These are phyloP conservation scores for Sorex araneus DNA, from an alignment of 2,113 vertebrate species.

Conservation along the genomic window DNA sequence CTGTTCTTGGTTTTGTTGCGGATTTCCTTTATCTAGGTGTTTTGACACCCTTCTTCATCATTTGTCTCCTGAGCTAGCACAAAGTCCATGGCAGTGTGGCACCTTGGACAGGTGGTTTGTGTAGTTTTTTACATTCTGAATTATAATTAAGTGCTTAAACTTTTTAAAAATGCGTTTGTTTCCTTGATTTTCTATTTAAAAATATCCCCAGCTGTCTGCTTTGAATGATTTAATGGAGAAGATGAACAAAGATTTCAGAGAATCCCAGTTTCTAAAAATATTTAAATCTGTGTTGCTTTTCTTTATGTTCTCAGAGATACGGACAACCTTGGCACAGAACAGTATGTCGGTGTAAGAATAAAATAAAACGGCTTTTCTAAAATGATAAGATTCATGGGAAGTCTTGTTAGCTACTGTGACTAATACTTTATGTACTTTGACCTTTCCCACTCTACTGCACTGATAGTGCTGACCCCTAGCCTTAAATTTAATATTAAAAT, in stretches of 20 bases:
- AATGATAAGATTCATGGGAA: slow-evolving; percentile 16
- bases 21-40: slow-evolving; percentile 61
- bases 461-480: background rate
- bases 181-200: slow-evolving; percentile 30
- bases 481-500: slow-evolving; percentile 48
- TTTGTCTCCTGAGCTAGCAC: slow-evolving; percentile 31
- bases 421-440: slow-evolving; percentile 17
- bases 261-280: slow-evolving; percentile 57
- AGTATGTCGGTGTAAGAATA: slow-evolving; percentile 33
- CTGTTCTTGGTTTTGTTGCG: slow-evolving; percentile 29
- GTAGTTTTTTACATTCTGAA: background rate
- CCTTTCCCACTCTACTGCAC: background rate
- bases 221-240: slow-evolving; percentile 60
- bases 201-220: background rate
- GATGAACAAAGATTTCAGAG: slow-evolving; percentile 34
- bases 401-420: slow-evolving; percentile 29
- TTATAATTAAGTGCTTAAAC: slow-evolving; percentile 54
- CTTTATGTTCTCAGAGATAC: slow-evolving; percentile 29
- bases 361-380: slow-evolving; percentile 48
- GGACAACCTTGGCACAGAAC: background rate
- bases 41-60: background rate
- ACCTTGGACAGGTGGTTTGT: background rate
- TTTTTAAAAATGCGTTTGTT: slow-evolving; percentile 51
- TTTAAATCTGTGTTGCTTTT: slow-evolving; percentile 46
- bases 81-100: background rate